Percentiles rank a stretch among this genome's conserved stretches.
phyloP scores from a whole-genome alignment of 2,113 vertebrate genomes.

The Phoxinus phoxinus region DNA sequence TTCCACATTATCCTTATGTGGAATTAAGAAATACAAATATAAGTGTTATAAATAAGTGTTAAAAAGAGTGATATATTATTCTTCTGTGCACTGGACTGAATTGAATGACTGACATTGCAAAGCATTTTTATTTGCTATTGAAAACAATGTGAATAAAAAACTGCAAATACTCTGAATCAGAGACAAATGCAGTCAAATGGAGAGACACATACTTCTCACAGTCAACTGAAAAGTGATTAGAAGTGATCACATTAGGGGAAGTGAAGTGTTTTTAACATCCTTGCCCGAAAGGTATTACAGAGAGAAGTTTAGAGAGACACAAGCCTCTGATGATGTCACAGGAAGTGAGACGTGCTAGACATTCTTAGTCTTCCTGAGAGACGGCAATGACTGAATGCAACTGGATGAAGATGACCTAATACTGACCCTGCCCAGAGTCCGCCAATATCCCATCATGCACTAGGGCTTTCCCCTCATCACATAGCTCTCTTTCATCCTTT shows the following conservation, averaged over 20 bases:
- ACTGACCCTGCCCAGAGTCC: not conserved
- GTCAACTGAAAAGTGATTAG: not conserved
- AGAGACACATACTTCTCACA: not conserved
- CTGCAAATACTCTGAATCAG: not conserved
- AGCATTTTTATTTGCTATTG: not conserved
- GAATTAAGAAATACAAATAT: not conserved
- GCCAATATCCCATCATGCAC: conserved; percentile 12
- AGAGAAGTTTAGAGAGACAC: not conserved
- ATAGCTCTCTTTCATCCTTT: conserved; percentile 14
- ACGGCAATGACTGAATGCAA: not conserved
- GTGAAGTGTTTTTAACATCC: not conserved
- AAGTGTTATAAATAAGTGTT: not conserved
- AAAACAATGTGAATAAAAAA: not conserved
- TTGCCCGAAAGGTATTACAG: not conserved
- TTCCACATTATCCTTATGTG: not conserved
- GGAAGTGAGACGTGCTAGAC: not conserved
- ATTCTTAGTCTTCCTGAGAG: not conserved
- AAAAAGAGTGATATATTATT: not conserved
- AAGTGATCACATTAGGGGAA: not conserved
- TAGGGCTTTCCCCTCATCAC: not conserved
- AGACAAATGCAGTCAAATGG: not conserved
- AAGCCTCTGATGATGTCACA: not conserved
- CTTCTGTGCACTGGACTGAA: not conserved
- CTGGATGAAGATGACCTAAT: not conserved
- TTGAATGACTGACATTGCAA: not conserved